These are phyloP conservation scores for Notothenia rossii DNA, from an alignment of 2,113 vertebrate species.

Conservation along the genomic window DNA sequence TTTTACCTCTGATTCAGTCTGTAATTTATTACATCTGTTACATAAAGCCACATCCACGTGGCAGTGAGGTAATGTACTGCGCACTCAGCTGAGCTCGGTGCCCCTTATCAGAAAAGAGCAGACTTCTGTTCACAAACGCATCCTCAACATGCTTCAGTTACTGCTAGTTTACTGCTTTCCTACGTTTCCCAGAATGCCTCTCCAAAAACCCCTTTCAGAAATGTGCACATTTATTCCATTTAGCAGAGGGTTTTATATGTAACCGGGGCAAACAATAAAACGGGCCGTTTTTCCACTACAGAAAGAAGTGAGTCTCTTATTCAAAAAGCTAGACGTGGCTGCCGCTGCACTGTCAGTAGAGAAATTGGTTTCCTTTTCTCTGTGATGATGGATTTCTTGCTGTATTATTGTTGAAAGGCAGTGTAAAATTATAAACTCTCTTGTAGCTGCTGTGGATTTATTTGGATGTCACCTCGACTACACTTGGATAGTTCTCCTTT, in stretches of 20 bases:
- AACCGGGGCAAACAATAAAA: neutral
- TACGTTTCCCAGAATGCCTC: conserved; percentile 23
- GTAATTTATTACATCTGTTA: conserved; percentile 65
- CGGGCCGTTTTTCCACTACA: neutral
- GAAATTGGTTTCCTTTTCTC: neutral
- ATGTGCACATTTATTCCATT: conserved; percentile 20
- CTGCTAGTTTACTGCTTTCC: neutral
- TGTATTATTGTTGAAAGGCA: conserved; percentile 28
- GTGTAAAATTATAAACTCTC: conserved; percentile 23
- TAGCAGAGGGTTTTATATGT: conserved; percentile 11
- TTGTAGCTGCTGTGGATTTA: conserved; percentile 6
- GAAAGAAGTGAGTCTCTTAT: conserved; percentile 10
- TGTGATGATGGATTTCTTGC: conserved; percentile 23
- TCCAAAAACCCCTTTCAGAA: neutral
- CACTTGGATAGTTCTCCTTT: neutral
- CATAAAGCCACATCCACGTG: conserved; percentile 1
- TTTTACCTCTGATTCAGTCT: conserved; percentile 60
- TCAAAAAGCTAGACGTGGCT: conserved; percentile 17
- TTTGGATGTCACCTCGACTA: neutral
- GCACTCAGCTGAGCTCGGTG: conserved; percentile 11
- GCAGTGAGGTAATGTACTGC: conserved; percentile 26
- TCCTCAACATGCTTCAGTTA: neutral
- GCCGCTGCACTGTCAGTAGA: conserved; percentile 10
- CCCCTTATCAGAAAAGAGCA: conserved; percentile 9
- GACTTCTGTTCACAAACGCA: neutral